These are phyloP conservation scores for Heliconius erato DNA, from an alignment of 2,888 invertebrate species.

Conservation along the genomic window DNA sequence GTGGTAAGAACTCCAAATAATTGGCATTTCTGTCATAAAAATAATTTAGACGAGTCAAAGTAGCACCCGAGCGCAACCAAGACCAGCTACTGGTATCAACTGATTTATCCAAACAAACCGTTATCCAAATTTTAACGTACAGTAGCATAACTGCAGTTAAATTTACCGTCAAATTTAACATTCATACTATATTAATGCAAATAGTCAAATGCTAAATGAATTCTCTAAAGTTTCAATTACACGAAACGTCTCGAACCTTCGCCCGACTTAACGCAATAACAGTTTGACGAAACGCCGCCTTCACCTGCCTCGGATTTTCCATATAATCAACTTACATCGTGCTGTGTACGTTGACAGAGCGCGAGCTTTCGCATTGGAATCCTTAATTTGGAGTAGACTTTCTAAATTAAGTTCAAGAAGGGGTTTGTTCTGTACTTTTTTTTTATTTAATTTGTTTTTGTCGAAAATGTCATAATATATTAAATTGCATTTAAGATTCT, in stretches of 20 bases:
- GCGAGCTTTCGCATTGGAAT: slow-evolving; percentile 34
- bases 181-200: slow-evolving; percentile 40
- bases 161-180: slow-evolving; percentile 27
- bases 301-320: slow-evolving; percentile 55
- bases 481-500: neutral
- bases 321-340: slow-evolving; percentile 53
- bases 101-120: neutral
- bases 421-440: neutral
- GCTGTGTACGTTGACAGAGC: slow-evolving; percentile 36
- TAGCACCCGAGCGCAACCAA: neutral
- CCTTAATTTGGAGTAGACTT: slow-evolving; percentile 15
- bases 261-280: slow-evolving; percentile 62
- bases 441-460: neutral
- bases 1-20: too few relatives aligned
- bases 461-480: neutral
- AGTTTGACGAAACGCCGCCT: slow-evolving; percentile 57
- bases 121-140: neutral
- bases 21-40: neutral
- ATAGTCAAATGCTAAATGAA: slow-evolving; percentile 58
- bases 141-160: slow-evolving; percentile 23
- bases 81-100: neutral
- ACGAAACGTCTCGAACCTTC: slow-evolving; percentile 57
- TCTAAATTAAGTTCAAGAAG: slow-evolving; percentile 6
- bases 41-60: neutral
- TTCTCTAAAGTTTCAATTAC: slow-evolving; percentile 65